These are phyloP conservation scores for Hetaerina americana DNA, from an alignment of 1,140 invertebrate species.

Conservation along the genomic window DNA sequence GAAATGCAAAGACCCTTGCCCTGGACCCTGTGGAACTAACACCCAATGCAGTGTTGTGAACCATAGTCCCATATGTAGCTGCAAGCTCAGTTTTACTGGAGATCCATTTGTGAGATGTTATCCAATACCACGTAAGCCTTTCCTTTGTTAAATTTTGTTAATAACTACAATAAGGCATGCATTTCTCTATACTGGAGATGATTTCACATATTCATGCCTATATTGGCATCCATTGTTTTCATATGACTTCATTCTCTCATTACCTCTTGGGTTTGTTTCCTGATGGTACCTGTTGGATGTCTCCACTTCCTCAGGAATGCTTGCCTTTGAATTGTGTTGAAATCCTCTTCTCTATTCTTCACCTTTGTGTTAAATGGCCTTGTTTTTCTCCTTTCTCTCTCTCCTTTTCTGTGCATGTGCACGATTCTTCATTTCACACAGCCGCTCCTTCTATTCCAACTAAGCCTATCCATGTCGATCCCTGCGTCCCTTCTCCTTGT, in stretches of 20 bases:
- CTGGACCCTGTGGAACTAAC: slow-evolving; percentile 21
- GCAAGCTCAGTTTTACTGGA: slow-evolving; percentile 49
- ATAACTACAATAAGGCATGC: slow-evolving; percentile 20
- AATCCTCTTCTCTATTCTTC: too few relatives aligned
- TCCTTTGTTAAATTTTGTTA: background rate
- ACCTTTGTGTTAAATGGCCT: too few relatives aligned
- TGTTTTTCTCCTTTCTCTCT: too few relatives aligned
- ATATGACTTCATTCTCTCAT: slow-evolving; percentile 40
- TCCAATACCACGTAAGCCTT: slow-evolving; percentile 37
- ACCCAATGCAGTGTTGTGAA: slow-evolving; percentile 44
- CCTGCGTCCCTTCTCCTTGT: slow-evolving; percentile 60
- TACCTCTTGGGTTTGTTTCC: slow-evolving; percentile 50
- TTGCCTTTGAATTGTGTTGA: too few relatives aligned
- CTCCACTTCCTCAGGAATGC: slow-evolving; percentile 36
- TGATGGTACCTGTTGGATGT: slow-evolving; percentile 41
- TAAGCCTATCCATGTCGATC: slow-evolving; percentile 30
- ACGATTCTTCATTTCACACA: slow-evolving; percentile 6
- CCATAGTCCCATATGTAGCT: slow-evolving; percentile 62
- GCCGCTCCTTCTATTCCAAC: slow-evolving; percentile 3
- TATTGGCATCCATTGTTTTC: slow-evolving; percentile 18
- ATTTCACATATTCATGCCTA: slow-evolving; percentile 25
- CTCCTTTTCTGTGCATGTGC: background rate
- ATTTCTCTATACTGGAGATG: slow-evolving; percentile 16
- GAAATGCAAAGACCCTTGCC: slow-evolving; percentile 24
- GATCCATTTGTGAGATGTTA: slow-evolving; percentile 58